Base-by-base conservation (phyloP, 2,797 vertebrate species). In the Hapalemur alaotrensis region DNA sequence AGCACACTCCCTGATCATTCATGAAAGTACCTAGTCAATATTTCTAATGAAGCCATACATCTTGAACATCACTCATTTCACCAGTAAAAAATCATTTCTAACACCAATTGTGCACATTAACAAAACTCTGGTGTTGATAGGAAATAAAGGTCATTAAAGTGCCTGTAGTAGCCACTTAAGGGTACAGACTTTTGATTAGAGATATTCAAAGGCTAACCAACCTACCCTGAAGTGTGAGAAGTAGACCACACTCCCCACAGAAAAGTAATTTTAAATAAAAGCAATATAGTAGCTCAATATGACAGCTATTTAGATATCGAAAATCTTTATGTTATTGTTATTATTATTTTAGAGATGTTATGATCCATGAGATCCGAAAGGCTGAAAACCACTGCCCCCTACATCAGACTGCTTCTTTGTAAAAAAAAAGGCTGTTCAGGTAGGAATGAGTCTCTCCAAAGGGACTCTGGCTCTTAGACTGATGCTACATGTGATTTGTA, bases 131-230 rank as follows among this genome's bases (percentile, higher is more conserved):
- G 20, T 28, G 22, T 85, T 84, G 88, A 86, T 7, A 81, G 65
- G 48, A 69, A 48, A 78, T 81, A 83, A 93, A 79, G 65, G 73
- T 90, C 78, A 81, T 38, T 78, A 28, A 90, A 90, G 43, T 48
- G 59, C 32, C 11, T n/a, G 18, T 43, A 83, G 50, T 3, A 48
- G 57, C 52, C 90, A 78, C 81, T 95, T 93, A 46, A 67, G 48
- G 41, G 17, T 65, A 80, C 18, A 23, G 20, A 52, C 48, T 92
- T 95, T 81, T 95, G 65, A 96, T 76, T 67, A 83, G 69, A 85
- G 46, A 95, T n/a, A 90, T 75, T 91, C 86, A 80, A 67, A 89
- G 7, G 35, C 35, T 50, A 86, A 92, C 25, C 57, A 57, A 69
- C 7, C 23, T 28, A 41, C 17, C 43, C n/a, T 17, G 5, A 83